Base-by-base conservation (phyloP, 2,888 invertebrate species). In the Clistopyga incitator region DNA sequence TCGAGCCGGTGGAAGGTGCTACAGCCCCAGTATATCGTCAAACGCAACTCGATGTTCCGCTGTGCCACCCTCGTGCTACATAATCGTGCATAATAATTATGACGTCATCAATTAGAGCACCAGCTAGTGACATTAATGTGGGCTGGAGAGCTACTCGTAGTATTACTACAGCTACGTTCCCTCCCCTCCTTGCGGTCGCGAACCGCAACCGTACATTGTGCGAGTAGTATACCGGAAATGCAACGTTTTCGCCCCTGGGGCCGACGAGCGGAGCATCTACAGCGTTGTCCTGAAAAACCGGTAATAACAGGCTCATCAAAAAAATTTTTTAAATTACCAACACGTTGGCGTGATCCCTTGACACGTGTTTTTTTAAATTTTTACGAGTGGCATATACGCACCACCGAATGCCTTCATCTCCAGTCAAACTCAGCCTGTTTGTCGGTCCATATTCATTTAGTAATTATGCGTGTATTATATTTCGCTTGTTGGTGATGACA, bases 61-160 rank as follows among this genome's bases (percentile, higher is more conserved):
- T 72, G 83, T 78, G 64, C 77, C 61, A 68, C 77, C 61, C 59
- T 70, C 80, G 84, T 86, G 88, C 88, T 88, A 90, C 89, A 90
- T 90, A 91, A 91, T 91, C 91, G 92, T 90, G 91, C 90, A 90
- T 91, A 90, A 92, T 92, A 92, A 92, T 92, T 92, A 92, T 88
- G 91, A 90, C 89, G 90, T 91, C 92, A 90, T 92, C 91, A 91
- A 92, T 92, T 92, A 92, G 88, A 88, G 82, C 77, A 82, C 89
- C 88, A 85, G 88, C 83, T 86, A 86, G 87, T 90, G 92, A 91
- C 91, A 88, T 89, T 92, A 91, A 92, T 90, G 90, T 88, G 64
- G 68, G 78, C 67, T 38, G 67, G 85, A 67, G 71, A 56, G 71
- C 76, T 77, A 79, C 34, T 38, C 23, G 77, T 47, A 29, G 65